phyloP scores from a whole-genome alignment of 2,797 vertebrate species.

The Hypotaenidia okinawae region DNA sequence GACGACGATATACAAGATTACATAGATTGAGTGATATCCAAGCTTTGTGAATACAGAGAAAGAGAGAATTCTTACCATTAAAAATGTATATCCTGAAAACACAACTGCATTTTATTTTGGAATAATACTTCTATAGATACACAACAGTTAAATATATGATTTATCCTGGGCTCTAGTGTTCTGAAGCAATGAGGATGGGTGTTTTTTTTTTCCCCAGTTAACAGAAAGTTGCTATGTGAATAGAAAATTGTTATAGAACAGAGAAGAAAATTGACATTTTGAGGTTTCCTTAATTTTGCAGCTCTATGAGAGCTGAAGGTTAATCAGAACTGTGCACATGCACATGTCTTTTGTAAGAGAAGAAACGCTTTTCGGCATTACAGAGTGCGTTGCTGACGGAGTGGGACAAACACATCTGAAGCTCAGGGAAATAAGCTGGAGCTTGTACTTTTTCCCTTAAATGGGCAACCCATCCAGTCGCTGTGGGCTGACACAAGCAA shows the following conservation, averaged over 20 bases:
- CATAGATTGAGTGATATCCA: background rate
- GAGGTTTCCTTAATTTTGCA: background rate
- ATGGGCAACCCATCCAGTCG: constrained; percentile 35
- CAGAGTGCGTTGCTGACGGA: constrained; percentile 3
- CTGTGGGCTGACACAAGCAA: constrained; percentile 35
- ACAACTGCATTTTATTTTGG: background rate
- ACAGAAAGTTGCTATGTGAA: background rate
- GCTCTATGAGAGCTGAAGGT: background rate
- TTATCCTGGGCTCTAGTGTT: background rate
- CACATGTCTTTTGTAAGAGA: background rate
- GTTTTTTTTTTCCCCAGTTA: background rate
- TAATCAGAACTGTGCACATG: background rate
- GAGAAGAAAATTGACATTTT: background rate
- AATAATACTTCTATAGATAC: background rate
- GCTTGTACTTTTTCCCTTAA: constrained; percentile 71
- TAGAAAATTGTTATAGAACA: background rate
- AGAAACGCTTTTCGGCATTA: constrained; percentile 32
- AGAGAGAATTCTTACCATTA: background rate
- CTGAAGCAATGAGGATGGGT: background rate
- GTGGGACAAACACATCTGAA: constrained; percentile 46
- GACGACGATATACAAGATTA: background rate
- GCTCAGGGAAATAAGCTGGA: constrained; percentile 48
- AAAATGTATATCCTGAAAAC: background rate
- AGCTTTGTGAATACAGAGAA: background rate
- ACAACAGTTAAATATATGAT: background rate